Base-by-base conservation (phyloP, 2,888 invertebrate species). In the Chymomyza fuscimana region DNA sequence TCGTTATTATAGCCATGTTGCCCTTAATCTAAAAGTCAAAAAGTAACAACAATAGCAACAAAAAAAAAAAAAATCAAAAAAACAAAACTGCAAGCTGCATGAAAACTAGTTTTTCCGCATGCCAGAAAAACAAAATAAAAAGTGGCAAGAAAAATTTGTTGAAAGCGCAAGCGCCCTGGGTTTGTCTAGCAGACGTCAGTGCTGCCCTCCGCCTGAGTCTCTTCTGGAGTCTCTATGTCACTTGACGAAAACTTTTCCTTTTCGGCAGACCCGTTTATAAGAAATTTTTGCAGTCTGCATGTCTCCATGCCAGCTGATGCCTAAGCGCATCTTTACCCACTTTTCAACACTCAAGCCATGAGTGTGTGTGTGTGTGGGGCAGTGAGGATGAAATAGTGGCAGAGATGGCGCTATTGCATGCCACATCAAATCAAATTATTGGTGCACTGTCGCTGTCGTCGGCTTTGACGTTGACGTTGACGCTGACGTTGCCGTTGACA, bases 321-420 rank as follows among this genome's bases (percentile, higher is more conserved):
- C 74, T 77, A 78, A 80, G 75, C 78, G 74, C 80, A 77, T 78
- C 80, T 80, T 80, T 80, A 77, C 80, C 80, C 78, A 80, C 74
- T 80, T 80, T 62, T 22, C 63, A 46, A 46, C 40, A 46, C 32
- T 32, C 32, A 32, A 6, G 0, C 32, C 0, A 32, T 4, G 40
- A 32, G 32, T 32, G 32, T 32, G 32, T 32, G 32, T 19, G 19
- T 19, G 19, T 25, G 25, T 25, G 25, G 25, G 25, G 25, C 25
- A 25, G 4, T 25, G 25, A 25, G 25, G 25, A 25, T 25, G 25
- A 25, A 25, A 25, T 25, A 32, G 32, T 9, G 5, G 32, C 32
- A 32, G 32, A 32, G 32, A 4, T 9, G 32, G 32, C 32, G 32
- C 32, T 32, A 9, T 32, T 12, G 12, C 12, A 46, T 46, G 40